Conservation (phyloP, 2,113 vertebrate genomes). For the Sinocyclocheilus anshuiensis region DNA sequence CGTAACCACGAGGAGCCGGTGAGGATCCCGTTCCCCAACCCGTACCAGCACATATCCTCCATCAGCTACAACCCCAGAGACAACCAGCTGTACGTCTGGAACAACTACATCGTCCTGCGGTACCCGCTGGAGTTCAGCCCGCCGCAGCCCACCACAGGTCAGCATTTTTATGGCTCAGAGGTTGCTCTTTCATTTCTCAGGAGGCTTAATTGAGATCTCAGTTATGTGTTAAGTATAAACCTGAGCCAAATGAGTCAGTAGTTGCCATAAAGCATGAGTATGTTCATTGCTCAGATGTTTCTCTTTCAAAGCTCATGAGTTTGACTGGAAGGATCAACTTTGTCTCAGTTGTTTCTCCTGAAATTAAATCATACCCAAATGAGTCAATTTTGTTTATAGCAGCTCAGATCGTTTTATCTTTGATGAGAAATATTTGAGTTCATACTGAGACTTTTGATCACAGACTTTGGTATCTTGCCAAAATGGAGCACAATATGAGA, state of each 20-base stretch:
- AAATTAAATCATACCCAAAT: too few relatives aligned
- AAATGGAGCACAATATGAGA: too few relatives aligned
- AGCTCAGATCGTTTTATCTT: too few relatives aligned
- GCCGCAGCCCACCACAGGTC: constrained; percentile 84
- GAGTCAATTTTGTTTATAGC: too few relatives aligned
- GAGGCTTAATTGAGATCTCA: background rate
- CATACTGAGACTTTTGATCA: too few relatives aligned
- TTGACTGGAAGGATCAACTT: too few relatives aligned
- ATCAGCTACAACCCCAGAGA: constrained; percentile 84
- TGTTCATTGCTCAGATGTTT: background rate
- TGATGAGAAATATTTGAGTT: too few relatives aligned
- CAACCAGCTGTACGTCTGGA: constrained; percentile 94
- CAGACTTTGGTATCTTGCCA: too few relatives aligned
- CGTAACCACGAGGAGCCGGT: constrained; percentile 82
- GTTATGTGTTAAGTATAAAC: background rate
- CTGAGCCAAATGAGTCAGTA: background rate
- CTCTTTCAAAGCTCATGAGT: too few relatives aligned
- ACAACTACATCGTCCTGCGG: constrained; percentile 91
- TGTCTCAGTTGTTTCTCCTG: too few relatives aligned
- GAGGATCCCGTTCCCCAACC: constrained; percentile 89
- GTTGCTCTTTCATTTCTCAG: background rate
- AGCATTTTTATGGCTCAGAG: background rate
- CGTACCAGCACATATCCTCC: constrained; percentile 93
- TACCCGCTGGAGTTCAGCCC: constrained; percentile 89
- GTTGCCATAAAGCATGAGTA: background rate